These are phyloP conservation scores for Ischnura elegans DNA, from an alignment of 2,888 invertebrate genomes.

Conservation along the genomic window DNA sequence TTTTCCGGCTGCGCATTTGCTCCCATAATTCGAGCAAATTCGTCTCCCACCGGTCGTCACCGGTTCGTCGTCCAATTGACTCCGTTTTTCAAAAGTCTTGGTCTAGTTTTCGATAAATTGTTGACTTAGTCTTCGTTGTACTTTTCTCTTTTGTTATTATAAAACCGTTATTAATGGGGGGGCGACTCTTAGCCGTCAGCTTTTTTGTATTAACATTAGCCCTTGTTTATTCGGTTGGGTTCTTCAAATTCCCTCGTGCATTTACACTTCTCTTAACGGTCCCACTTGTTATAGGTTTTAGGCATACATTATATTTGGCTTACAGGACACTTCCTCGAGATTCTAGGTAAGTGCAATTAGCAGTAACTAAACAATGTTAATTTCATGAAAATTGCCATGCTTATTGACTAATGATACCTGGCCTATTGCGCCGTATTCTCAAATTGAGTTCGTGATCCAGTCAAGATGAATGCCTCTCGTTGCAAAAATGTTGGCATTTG, in stretches of 20 bases:
- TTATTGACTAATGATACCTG: background rate
- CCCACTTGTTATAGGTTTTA: conserved; percentile 12
- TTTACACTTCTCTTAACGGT: conserved; percentile 44
- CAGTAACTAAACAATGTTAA: background rate
- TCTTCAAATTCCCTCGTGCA: conserved; percentile 63
- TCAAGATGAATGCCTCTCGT: background rate
- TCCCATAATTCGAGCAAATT: conserved; percentile 28
- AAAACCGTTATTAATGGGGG: conserved; percentile 34
- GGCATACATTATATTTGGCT: conserved; percentile 29
- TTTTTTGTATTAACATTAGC: conserved; percentile 47
- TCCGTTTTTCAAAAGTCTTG: conserved; percentile 40
- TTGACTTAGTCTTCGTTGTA: background rate
- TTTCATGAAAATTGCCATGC: background rate
- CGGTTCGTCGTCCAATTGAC: conserved; percentile 41
- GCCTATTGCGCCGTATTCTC: background rate
- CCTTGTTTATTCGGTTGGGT: conserved; percentile 36
- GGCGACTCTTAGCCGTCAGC: conserved; percentile 3
- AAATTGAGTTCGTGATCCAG: background rate
- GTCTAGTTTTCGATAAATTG: background rate
- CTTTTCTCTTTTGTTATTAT: background rate
- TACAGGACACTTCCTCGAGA: conserved; percentile 85
- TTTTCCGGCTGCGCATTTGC: conserved; percentile 37
- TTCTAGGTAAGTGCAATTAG: conserved; percentile 81
- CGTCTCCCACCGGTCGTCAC: conserved; percentile 46
- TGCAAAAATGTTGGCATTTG: background rate